Evolutionary conservation across 2,113 vertebrate species (phyloP).

Genomic region (Crotalus viridis): DNA sequence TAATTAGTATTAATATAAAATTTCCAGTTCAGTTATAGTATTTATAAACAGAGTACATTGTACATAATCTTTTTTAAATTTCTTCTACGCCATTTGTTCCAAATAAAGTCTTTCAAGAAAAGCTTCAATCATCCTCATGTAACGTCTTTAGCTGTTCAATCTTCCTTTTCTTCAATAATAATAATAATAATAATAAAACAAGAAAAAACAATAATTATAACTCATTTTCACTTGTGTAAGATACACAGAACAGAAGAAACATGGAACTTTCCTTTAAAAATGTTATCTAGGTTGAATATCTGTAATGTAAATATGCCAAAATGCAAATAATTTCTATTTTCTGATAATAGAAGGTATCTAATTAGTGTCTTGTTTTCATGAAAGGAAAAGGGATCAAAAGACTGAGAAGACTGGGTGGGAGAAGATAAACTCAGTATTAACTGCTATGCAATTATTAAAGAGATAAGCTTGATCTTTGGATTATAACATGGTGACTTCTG

Average conservation of each 20-base stretch:
- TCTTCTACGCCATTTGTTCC: neutral
- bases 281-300: neutral
- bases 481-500: neutral
- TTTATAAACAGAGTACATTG: conserved; percentile 13
- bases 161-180: conserved; percentile 6
- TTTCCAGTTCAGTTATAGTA: conserved; percentile 3
- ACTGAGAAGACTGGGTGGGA: neutral
- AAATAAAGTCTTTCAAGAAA: conserved; percentile 35
- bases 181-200: too few species aligned
- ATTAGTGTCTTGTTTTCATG: neutral
- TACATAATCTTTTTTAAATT: conserved; percentile 11
- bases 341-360: neutral
- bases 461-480: neutral
- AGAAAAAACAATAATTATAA: neutral
- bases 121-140: conserved; percentile 14
- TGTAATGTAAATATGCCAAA: neutral
- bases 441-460: neutral
- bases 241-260: neutral
- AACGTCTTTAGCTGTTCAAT: conserved; percentile 27
- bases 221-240: neutral
- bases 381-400: neutral
- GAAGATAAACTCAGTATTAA: neutral
- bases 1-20: neutral
- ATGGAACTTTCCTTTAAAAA: neutral
- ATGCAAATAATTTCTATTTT: neutral